These are phyloP conservation scores for Phaethon lepturus DNA, from an alignment of 2,113 vertebrate genomes.

Conservation along the genomic window DNA sequence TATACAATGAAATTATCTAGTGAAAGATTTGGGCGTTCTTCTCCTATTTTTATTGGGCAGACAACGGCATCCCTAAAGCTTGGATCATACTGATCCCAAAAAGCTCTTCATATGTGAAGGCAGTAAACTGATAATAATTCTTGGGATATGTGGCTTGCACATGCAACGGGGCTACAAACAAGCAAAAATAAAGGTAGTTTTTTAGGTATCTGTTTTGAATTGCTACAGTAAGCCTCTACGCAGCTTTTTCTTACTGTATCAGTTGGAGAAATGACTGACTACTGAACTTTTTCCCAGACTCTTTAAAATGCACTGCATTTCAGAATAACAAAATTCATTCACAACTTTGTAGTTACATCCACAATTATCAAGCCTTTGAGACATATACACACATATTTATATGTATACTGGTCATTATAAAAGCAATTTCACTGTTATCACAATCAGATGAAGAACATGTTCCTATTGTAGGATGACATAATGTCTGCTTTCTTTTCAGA, in stretches of 20 bases:
- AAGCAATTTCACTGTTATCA: neutral
- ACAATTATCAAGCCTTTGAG: neutral
- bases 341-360: neutral
- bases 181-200: neutral
- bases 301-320: neutral
- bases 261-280: neutral
- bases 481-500: neutral
- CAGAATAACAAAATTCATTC: neutral
- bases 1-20: neutral
- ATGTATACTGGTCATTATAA: neutral
- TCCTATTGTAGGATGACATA: neutral
- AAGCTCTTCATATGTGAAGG: neutral
- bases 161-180: neutral
- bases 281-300: neutral
- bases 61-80: neutral
- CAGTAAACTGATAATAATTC: neutral
- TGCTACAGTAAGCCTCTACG: neutral
- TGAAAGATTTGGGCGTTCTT: neutral
- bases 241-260: neutral
- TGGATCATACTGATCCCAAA: neutral
- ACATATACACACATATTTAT: neutral
- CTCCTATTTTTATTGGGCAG: neutral
- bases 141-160: neutral
- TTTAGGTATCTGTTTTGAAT: neutral
- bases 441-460: neutral